Evolutionary conservation across 35 echinoderm and acorn worm species (phyloP), one percentile per base, ranked within the genome.

Genomic region (Ophioderma brevispina): DNA sequence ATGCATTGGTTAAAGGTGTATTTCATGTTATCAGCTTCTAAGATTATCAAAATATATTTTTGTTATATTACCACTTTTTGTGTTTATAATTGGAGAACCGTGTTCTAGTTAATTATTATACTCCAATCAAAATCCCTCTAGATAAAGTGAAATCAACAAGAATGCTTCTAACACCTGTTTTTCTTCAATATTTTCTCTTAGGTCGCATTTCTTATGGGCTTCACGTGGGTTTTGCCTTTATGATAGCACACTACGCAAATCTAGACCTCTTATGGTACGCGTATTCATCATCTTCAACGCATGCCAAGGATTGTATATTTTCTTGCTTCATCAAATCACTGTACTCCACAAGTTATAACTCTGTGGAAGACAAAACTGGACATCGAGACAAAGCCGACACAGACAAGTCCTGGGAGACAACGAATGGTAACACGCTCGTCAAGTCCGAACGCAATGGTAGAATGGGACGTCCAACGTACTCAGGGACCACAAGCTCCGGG

Each of bases 271-370:
- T 93, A n/a, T 78, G 86, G 86, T 93, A 93, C 38, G n/a, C n/a
- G 70, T 93, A 39, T 93, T 93, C 85, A 82, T 88, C 32, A 75
- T 93, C 0, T 32, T 93, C 14, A 89, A 88, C 39, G 70, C 86
- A n/a, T 34, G 82, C n/a, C 92, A 93, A 55, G 92, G 92, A 19
- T 78, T 93, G 55, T 93, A 88, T 80, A 93, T 93, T 87, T 93
- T 17, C 80, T 87, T 19, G 92, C 92, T 13, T 93, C 89, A 39
- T 89, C 85, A 8, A n/a, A n/a, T n/a, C n/a, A n/a, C n/a, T 89
- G 79, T 39, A 93, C 84, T 35, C 56, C 63, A 78, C 86, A 82
- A 40, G 75, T 87, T n/a, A 82, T 55, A 34, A 75, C 78, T 35
- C 85, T 88, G 33, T 93, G 92, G 92, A 93, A 79, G n/a, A 40